Conservation (phyloP, 2,888 invertebrate species). For the Torymus tubicola region DNA sequence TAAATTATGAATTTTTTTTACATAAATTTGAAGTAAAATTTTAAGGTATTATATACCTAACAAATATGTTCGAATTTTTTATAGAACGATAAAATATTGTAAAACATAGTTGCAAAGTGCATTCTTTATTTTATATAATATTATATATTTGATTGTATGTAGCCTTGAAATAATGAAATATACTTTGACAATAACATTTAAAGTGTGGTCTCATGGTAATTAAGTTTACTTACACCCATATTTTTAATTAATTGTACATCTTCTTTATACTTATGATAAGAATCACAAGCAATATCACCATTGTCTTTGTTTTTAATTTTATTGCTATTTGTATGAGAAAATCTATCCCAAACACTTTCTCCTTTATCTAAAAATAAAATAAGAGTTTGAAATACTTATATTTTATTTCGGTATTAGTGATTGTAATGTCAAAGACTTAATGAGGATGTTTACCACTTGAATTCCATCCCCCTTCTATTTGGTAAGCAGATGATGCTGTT, state of each 20-base stretch:
- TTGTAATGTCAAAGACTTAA: neutral
- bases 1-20: too few relatives aligned
- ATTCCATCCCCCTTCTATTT: slow-evolving; percentile 82
- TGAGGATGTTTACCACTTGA: slow-evolving; percentile 77
- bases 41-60: too few relatives aligned
- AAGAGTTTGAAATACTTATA: neutral
- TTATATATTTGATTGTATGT: too few relatives aligned
- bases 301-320: neutral
- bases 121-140: too few relatives aligned
- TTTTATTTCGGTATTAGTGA: neutral
- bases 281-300: neutral
- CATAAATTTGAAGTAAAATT: too few relatives aligned
- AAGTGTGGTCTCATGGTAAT: neutral
- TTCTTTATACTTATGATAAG: slow-evolving; percentile 82
- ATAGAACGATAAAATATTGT: too few relatives aligned
- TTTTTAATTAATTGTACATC: slow-evolving; percentile 62
- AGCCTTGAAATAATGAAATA: neutral
- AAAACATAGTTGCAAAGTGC: too few relatives aligned
- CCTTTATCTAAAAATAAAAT: neutral
- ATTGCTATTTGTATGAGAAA: neutral
- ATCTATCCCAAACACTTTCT: neutral
- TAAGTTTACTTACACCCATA: slow-evolving; percentile 52
- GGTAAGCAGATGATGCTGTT: slow-evolving; percentile 79
- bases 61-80: too few relatives aligned
- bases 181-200: neutral